Percentiles rank a stretch among this genome's conserved stretches.
Evolutionary conservation across 2,113 vertebrate genomes (phyloP).

Genomic region (Brachyhypopomus gauderio): DNA sequence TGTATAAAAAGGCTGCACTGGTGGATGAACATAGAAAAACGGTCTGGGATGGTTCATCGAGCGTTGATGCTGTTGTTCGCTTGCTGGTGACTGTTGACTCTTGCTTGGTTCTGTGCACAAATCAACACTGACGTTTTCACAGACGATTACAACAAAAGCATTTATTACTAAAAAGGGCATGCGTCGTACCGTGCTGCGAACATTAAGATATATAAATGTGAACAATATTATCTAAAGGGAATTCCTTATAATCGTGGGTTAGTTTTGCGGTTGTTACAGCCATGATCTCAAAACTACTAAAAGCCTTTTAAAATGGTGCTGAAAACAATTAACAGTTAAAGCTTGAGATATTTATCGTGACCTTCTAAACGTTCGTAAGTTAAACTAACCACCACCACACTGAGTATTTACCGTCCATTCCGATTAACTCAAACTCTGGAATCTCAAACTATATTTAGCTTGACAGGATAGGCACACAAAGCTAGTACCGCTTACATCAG

Average conservation of each 20-base stretch:
- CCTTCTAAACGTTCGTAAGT: too few species aligned
- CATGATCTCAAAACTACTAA: too few species aligned
- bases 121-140: neutral
- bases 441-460: neutral
- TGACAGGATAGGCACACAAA: too few species aligned
- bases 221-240: too few species aligned
- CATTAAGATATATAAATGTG: too few species aligned
- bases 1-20: conserved; percentile 71
- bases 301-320: too few species aligned
- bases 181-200: too few species aligned
- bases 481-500: neutral
- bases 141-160: neutral
- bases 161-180: neutral
- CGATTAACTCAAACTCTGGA: conserved; percentile 12
- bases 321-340: too few species aligned
- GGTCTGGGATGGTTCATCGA: conserved; percentile 65
- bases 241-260: too few species aligned
- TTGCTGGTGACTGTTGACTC: conserved; percentile 56
- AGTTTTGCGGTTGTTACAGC: too few species aligned
- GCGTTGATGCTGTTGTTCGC: conserved; percentile 62
- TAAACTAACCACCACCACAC: neutral
- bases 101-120: conserved; percentile 62
- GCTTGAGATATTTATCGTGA: too few species aligned
- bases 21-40: conserved; percentile 77
- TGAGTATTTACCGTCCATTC: conserved; percentile 69